Evolutionary conservation across 2,888 invertebrate species (phyloP).

Genomic region (Metopia argyrocephala): DNA sequence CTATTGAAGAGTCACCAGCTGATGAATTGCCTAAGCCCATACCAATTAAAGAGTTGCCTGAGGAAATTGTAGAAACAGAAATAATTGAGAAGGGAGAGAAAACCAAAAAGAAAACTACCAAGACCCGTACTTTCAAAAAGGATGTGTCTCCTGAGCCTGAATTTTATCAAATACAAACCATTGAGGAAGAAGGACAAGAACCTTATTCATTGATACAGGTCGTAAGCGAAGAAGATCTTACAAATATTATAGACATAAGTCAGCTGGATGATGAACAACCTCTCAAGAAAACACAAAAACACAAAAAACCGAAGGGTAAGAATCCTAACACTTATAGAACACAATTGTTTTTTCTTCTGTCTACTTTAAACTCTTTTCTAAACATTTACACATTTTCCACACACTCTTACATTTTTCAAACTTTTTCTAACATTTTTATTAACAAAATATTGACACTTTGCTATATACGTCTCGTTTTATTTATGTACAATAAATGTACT

Average conservation of each 20-base stretch:
- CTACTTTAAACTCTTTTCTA: neutral
- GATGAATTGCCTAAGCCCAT: conserved; percentile 72
- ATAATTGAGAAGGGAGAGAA: conserved; percentile 74
- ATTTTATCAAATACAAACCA: conserved; percentile 79
- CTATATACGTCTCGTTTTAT: neutral
- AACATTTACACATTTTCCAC: neutral
- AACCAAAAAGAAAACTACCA: conserved; percentile 76
- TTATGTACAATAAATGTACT: conserved; percentile 38
- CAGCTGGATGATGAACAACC: conserved; percentile 74
- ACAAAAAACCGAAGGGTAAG: conserved; percentile 76
- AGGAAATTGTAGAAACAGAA: conserved; percentile 74
- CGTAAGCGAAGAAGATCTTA: conserved; percentile 75
- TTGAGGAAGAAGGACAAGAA: conserved; percentile 79
- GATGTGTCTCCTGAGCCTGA: conserved; percentile 74
- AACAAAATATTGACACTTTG: neutral
- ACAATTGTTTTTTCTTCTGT: conserved; percentile 40
- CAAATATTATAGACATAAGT: conserved; percentile 76
- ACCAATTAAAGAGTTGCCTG: conserved; percentile 75
- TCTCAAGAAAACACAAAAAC: conserved; percentile 71
- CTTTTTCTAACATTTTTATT: conserved; percentile 23
- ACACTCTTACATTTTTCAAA: neutral
- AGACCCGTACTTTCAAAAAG: conserved; percentile 79
- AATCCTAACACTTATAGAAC: conserved; percentile 66
- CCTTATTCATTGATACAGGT: conserved; percentile 78
- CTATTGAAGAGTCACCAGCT: conserved; percentile 70